Evolutionary conservation across 37 sponge, comb jelly and placozoan species (phyloP), one percentile per base, ranked within the genome.

Genomic region (Petrosia ficiformis): DNA sequence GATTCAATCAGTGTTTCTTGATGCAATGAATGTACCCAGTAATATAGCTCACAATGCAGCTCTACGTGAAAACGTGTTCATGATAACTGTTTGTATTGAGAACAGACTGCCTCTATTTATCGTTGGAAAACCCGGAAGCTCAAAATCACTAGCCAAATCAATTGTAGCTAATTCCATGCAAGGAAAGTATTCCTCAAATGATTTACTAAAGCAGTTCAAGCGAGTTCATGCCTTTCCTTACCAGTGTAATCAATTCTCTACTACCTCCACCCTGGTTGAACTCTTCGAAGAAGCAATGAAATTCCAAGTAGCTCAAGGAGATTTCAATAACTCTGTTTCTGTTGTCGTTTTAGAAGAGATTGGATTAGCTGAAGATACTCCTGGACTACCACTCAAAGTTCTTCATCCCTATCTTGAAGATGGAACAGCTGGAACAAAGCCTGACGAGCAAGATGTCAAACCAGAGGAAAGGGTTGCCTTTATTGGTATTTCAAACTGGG

Each of bases 1-100:
- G 67, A 81, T 78, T 48, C 75, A 88, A 32, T 73, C 77, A 34
- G 79, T 82, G n/a, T 64, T 88, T 0, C 60, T 88, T 56, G 74
- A 77, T 32, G 78, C 61, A 36, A 88, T 88, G 88, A 24, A 39
- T 2, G 36, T 88, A 1, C 82, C 82, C 11, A 43, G 35, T 1
- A 88, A 91, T 52, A 89, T 97, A 66, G 98, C 95, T 56, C 77
- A 81, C 64, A 97, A 97, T 85, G 79, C 83, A 38, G 98, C 98
- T 41, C 83, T 97, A 11, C 82, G 88, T 56, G 98, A 97, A 70
- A 97, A 94, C 84, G 89, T 97, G 14, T 97, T 97, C 56, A 97
- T 97, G 98, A 97, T 97, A 93, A 82, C 83, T 19, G 90, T 97
- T n/a, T 97, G 98, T 70, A 86, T 97, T 44, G 98, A 97, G 39